Base-by-base conservation (phyloP, 2,888 invertebrate species). In the Sepiola atlantica region DNA sequence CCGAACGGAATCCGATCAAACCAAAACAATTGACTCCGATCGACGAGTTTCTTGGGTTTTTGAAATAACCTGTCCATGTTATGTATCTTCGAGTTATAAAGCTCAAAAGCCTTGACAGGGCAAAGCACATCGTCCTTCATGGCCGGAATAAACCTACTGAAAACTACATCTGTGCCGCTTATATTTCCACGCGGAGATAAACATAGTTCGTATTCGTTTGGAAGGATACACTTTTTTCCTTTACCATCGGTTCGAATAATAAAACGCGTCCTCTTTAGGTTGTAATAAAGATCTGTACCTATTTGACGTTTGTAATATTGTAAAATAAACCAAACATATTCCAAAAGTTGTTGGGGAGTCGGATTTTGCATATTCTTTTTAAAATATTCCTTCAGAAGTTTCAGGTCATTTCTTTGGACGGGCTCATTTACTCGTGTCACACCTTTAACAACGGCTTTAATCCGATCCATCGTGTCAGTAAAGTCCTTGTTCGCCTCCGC, bases 241-340 rank as follows among this genome's bases (percentile, higher is more conserved):
- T 92, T 28, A 55, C n/a, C 54, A 92, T 92, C 92, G 24, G 92
- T 92, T n/a, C 92, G 92, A 45, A 92, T 92, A 92, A 92, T n/a
- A 92, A 92, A 92, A 18, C 54, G 54, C 12, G 54, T 92, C 24
- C 28, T 54, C 14, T 92, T 92, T 55, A 92, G 54, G 54, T 54
- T 54, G 21, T 45, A n/a, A 12, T 92, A 54, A n/a, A 54, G 28
- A 92, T 54, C 54, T 92, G 54, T 54, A 28, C 92, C 92, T 24
- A 92, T n/a, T 21, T 54, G 45, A 28, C 92, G 54, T 54, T 54
- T 92, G 54, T 92, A 92, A 92, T 92, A 92, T 28, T 92, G 92
- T 28, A 92, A 92, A 92, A 92, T 55, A 92, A 92, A 92, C 92
- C 92, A 92, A 28, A 92, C 54, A 92, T 92, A 92, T 55, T 92